A percentile compares a stretch with the other conserved stretches of the same genome.
Evolutionary conservation across 1,140 invertebrate genomes (phyloP).

Genomic region (Chymomyza costata): DNA sequence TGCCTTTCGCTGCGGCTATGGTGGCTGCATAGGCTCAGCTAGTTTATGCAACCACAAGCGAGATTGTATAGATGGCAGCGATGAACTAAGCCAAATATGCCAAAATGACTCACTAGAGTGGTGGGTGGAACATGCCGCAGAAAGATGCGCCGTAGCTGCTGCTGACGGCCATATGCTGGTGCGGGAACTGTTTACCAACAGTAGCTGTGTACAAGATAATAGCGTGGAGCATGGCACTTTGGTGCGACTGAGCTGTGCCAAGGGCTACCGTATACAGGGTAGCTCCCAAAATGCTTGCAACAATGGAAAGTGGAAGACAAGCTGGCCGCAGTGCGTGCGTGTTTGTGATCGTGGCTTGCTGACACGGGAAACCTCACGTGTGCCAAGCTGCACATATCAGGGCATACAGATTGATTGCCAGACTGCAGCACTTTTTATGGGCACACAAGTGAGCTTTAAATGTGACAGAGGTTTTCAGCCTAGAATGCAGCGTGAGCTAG

Average conservation of each 20-base stretch:
- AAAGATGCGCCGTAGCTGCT: not conserved
- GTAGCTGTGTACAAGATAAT: no score
- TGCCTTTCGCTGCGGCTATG: constrained; percentile 78
- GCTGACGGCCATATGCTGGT: not conserved
- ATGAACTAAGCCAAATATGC: constrained; percentile 77
- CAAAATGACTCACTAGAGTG: not conserved
- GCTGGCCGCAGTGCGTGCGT: constrained; percentile 7
- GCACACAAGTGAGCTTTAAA: not conserved
- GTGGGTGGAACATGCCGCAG: not conserved
- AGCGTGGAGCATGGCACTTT: no score
- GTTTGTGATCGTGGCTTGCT: not conserved
- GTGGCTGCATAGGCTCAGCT: constrained; percentile 78
- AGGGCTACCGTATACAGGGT: not conserved
- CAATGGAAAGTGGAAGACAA: constrained; percentile 16
- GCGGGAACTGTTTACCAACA: not conserved
- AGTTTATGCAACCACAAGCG: constrained; percentile 77
- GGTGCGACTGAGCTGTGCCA: constrained; percentile 1
- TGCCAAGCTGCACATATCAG: constrained; percentile 1
- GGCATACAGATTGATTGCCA: constrained; percentile 9
- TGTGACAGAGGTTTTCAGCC: constrained; percentile 28
- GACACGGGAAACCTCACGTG: constrained; percentile 5
- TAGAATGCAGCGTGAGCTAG: rapidly evolving
- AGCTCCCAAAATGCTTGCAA: constrained; percentile 12
- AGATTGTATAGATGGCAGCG: constrained; percentile 83
- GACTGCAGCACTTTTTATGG: not conserved